These are phyloP conservation scores for Hetaerina americana DNA, from an alignment of 1,140 invertebrate genomes.

Conservation along the genomic window DNA sequence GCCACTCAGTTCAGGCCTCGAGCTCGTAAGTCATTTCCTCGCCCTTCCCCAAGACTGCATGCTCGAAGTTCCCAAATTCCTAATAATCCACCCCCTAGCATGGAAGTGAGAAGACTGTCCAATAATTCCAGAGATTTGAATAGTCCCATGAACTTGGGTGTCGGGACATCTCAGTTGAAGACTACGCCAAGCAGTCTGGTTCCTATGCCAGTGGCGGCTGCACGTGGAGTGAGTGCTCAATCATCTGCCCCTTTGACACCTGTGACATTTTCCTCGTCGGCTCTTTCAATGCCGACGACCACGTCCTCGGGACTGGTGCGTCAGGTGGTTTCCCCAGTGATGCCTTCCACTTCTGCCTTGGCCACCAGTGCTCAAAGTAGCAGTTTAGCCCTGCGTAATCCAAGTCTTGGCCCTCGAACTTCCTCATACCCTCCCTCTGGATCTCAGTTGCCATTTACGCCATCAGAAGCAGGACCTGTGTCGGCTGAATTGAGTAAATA, in stretches of 20 bases:
- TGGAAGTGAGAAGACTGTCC: too few relatives aligned
- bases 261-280: neutral
- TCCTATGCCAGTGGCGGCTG: too few relatives aligned
- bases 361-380: neutral
- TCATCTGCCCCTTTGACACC: neutral
- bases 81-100: neutral
- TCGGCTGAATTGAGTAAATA: slow-evolving; percentile 26
- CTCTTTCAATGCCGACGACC: neutral
- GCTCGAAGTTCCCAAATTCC: neutral
- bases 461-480: slow-evolving; percentile 34
- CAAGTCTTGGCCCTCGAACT: slow-evolving; percentile 15
- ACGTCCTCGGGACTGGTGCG: neutral
- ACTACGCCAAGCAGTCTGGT: too few relatives aligned
- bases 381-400: slow-evolving; percentile 9
- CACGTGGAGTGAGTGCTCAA: too few relatives aligned
- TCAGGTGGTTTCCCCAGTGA: neutral
- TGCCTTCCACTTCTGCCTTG: slow-evolving; percentile 5
- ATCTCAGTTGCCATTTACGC: slow-evolving; percentile 7
- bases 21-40: slow-evolving; percentile 15
- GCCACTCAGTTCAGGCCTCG: slow-evolving; percentile 4
- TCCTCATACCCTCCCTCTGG: neutral
- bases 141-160: too few relatives aligned
- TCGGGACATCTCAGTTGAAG: too few relatives aligned
- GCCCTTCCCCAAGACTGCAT: neutral
- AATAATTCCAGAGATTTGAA: too few relatives aligned